Conservation (phyloP, 2,888 invertebrate species). For the Eristalis tenax region DNA sequence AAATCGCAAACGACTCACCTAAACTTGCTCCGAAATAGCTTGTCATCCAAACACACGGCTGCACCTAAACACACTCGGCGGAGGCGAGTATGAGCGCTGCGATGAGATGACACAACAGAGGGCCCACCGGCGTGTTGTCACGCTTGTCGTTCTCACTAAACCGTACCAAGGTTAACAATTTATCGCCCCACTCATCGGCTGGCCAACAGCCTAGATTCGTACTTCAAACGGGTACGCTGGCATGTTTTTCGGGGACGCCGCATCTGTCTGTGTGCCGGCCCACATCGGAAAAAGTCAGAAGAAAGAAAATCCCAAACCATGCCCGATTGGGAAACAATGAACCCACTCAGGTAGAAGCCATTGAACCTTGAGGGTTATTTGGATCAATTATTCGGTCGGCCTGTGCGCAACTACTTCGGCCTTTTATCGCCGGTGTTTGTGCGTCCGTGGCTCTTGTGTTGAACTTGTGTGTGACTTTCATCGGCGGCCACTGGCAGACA, state of each 20-base stretch:
- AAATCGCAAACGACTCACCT: slow-evolving; percentile 17
- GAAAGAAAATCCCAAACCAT: slow-evolving; percentile 21
- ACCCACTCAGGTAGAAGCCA: slow-evolving; percentile 54
- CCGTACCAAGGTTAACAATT: slow-evolving; percentile 35
- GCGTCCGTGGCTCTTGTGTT: slow-evolving; percentile 10
- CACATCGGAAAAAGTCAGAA: not conserved
- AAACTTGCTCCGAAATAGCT: not conserved
- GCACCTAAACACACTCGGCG: not conserved
- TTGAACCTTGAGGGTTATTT: slow-evolving; percentile 66
- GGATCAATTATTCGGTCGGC: slow-evolving; percentile 48
- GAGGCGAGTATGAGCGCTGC: not conserved
- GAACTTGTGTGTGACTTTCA: slow-evolving; percentile 3
- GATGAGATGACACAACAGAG: not conserved
- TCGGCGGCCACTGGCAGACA: not conserved
- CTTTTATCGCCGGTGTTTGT: not conserved
- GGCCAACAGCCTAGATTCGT: not conserved
- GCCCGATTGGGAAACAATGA: slow-evolving; percentile 58
- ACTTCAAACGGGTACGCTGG: not conserved
- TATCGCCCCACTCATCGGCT: slow-evolving; percentile 1
- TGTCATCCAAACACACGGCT: slow-evolving; percentile 4
- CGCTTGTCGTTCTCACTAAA: slow-evolving; percentile 36
- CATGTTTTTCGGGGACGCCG: not conserved
- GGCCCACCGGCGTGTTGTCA: not conserved
- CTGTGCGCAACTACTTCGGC: slow-evolving; percentile 4
- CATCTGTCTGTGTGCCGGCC: not conserved